Evolutionary conservation across 2,888 invertebrate genomes (phyloP), one percentile per base, ranked within the genome.

Genomic region (Drosophila eohydei): DNA sequence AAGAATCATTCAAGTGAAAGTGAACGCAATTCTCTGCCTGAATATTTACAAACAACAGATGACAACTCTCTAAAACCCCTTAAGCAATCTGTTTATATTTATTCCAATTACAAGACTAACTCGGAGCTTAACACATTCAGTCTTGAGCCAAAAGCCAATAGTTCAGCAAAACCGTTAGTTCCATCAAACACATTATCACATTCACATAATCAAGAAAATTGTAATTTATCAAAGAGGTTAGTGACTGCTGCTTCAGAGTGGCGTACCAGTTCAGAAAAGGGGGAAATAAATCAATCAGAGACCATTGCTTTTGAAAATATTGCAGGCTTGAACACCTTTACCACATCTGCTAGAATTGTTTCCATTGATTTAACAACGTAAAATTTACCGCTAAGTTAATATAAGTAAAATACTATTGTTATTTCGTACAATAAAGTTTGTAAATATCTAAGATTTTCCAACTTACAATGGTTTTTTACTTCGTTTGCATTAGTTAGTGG

Each of bases 281-380:
- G 71, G 57, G 80, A 74, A 65, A 74, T 75, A 55, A 80, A 52
- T 52, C 74, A 76, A 72, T 59, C 72, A 21, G 71, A 76, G 40
- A 73, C 72, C 55, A 78, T 72, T 65, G 75, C 81, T 59, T 76
- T 82, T 58, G 83, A 84, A 57, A 80, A 83, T 60, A 74, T 88
- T 68, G 82, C 91, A 66, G 80, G 89, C 64, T 71, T 89, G 56
- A 84, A 85, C 74, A 83, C 80, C 5, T 86, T 88, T 38, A 83
- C 78, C 79, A 81, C 92, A 30, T 81, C 90, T 52, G 87, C 82
- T 67, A 91, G 90, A 52, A 83, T 92, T 70, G 86, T 92, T 74
- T 92, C 93, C 57, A 93, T 92, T 73, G 92, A 92, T 85, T 88
- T 92, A 78, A 93, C 92, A 62, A 91, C 92, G 72, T 92, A 91